Evolutionary conservation across 2,113 vertebrate species (phyloP).

Genomic region (Catagonus wagneri): DNA sequence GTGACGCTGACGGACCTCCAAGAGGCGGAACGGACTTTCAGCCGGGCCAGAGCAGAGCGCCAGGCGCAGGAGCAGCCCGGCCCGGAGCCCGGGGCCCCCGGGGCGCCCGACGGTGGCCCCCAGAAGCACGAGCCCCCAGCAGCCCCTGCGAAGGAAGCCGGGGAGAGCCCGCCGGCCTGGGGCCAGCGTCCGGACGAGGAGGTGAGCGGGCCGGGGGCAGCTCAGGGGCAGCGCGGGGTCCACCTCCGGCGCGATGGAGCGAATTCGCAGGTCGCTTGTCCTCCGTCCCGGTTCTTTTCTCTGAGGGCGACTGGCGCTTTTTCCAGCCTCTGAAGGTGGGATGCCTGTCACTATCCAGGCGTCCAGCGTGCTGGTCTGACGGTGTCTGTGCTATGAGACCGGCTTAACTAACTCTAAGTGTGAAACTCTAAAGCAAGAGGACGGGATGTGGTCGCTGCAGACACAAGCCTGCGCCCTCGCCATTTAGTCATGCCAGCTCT

Average conservation of each 20-base stretch:
- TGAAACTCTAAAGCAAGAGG: not conserved
- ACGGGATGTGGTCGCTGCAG: not conserved
- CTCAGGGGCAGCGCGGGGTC: not conserved
- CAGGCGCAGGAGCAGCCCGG: constrained; percentile 85
- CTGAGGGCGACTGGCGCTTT: not conserved
- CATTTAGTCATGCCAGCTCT: not conserved
- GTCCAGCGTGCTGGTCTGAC: not conserved
- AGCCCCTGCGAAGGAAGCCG: not conserved
- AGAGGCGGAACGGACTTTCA: constrained; percentile 92
- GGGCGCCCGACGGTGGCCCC: not conserved
- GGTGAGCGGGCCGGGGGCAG: not conserved
- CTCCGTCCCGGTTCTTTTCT: not conserved
- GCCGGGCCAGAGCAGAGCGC: constrained; percentile 86
- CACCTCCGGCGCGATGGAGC: not conserved
- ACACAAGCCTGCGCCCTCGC: not conserved
- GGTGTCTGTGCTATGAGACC: fast-evolving
- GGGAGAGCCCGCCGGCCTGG: not conserved
- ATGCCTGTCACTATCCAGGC: not conserved
- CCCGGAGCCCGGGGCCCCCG: constrained; percentile 16
- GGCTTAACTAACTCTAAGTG: not conserved
- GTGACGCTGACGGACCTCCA: constrained; percentile 95
- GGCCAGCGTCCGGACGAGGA: not conserved
- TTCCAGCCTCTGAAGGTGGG: not conserved
- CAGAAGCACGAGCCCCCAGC: constrained; percentile 75
- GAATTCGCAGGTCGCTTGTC: not conserved